phyloP scores from a whole-genome alignment of 2,797 vertebrate species.

The Tangara arthus region DNA sequence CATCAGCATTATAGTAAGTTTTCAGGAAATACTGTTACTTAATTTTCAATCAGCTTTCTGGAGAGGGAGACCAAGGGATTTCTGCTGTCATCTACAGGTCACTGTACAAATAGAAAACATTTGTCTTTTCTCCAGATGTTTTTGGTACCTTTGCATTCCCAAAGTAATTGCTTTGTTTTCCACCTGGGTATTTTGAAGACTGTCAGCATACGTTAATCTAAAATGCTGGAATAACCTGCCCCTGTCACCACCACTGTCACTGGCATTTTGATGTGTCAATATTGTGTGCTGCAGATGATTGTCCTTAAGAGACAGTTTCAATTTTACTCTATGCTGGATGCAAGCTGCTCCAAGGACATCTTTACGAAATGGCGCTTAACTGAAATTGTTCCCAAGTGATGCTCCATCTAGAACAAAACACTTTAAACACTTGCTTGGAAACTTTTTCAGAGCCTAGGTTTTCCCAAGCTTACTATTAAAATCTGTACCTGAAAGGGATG shows the following conservation, averaged over 20 bases:
- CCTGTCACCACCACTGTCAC: slow-evolving; percentile 13
- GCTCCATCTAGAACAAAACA: slow-evolving; percentile 44
- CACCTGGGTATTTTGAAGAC: slow-evolving; percentile 34
- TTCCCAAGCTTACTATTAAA: slow-evolving; percentile 53
- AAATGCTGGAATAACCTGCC: slow-evolving; percentile 27
- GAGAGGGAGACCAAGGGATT: not conserved
- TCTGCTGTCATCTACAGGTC: slow-evolving; percentile 35
- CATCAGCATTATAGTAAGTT: not conserved
- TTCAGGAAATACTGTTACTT: not conserved
- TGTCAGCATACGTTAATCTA: slow-evolving; percentile 30
- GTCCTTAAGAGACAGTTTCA: slow-evolving; percentile 15
- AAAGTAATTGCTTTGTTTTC: slow-evolving; percentile 44
- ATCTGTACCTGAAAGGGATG: slow-evolving; percentile 36
- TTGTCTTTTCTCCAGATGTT: slow-evolving; percentile 42
- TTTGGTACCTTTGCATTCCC: slow-evolving; percentile 12
- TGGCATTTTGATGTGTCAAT: slow-evolving; percentile 31
- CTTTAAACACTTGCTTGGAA: slow-evolving; percentile 67
- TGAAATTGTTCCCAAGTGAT: slow-evolving; percentile 69
- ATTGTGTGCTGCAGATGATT: not conserved
- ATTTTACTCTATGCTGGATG: not conserved
- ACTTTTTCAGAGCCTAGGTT: slow-evolving; percentile 59
- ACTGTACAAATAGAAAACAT: not conserved
- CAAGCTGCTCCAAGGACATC: slow-evolving; percentile 63
- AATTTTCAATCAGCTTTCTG: not conserved
- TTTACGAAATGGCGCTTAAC: slow-evolving; percentile 22